Percentiles rank a stretch among this genome's conserved stretches.
Evolutionary conservation across 2,113 vertebrate genomes (phyloP).

Genomic region (Herpailurus yagouaroundi): DNA sequence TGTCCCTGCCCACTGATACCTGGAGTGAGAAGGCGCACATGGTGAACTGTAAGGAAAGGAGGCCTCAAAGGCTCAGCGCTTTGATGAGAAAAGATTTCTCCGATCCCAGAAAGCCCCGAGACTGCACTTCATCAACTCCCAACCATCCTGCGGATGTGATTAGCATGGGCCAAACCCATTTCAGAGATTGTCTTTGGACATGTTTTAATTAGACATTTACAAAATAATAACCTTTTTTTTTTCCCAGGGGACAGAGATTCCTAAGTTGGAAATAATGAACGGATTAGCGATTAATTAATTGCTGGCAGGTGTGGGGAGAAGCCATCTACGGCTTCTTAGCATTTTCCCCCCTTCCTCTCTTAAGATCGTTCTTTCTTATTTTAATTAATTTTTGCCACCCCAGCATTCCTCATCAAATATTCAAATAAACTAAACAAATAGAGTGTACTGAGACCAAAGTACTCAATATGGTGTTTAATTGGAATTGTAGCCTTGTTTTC

Average conservation of each 20-base stretch:
- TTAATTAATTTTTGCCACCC: constrained; percentile 75
- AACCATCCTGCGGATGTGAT: neutral
- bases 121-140: neutral
- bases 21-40: fast-evolving
- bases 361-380: constrained; percentile 64
- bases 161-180: constrained; percentile 55
- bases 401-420: constrained; percentile 71
- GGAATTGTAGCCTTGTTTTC: constrained; percentile 61
- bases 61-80: neutral
- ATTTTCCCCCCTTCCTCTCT: constrained; percentile 45
- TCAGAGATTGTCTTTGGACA: constrained; percentile 60
- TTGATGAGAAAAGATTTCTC: neutral
- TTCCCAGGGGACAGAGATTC: constrained; percentile 19
- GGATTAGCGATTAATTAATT: constrained; percentile 75
- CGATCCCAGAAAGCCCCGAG: neutral
- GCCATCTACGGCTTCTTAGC: neutral
- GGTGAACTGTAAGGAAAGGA: neutral
- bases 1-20: neutral
- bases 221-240: constrained; percentile 24
- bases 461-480: constrained; percentile 63
- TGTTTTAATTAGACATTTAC: constrained; percentile 56
- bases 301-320: constrained; percentile 58
- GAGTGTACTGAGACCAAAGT: constrained; percentile 54
- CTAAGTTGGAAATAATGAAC: constrained; percentile 63
- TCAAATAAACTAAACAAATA: constrained; percentile 73